Evolutionary conservation across 1,140 invertebrate species (phyloP).

Genomic region (Nomia melanderi): DNA sequence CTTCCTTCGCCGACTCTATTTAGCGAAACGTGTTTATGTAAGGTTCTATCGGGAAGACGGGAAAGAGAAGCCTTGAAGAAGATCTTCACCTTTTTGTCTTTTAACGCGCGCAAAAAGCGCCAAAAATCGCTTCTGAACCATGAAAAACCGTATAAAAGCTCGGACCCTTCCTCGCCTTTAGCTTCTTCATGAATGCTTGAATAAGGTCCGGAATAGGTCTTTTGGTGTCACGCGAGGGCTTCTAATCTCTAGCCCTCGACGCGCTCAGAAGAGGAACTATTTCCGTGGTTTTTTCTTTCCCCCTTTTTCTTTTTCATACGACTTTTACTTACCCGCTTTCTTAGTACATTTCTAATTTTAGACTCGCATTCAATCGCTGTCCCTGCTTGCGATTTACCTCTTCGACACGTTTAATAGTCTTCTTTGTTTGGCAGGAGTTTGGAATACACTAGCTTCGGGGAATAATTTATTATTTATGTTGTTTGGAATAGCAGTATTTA

Average conservation of each 20-base stretch:
- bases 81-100: neutral
- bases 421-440: neutral
- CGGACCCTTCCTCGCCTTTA: neutral
- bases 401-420: neutral
- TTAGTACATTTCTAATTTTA: conserved; percentile 32
- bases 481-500: too few species aligned
- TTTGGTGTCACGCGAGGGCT: neutral
- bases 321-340: conserved; percentile 21
- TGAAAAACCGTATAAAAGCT: conserved; percentile 13
- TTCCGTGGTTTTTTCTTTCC: conserved; percentile 45
- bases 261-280: conserved; percentile 25
- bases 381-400: conserved; percentile 5
- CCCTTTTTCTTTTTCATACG: conserved; percentile 38
- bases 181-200: conserved; percentile 31
- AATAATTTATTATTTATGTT: too few species aligned
- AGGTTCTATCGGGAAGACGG: neutral
- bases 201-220: conserved; percentile 18
- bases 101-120: neutral
- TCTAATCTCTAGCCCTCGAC: conserved; percentile 37
- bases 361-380: conserved; percentile 23
- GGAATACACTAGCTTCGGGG: too few species aligned
- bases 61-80: neutral
- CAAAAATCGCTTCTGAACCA: conserved; percentile 8
- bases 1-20: too few species aligned
- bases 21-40: neutral